Evolutionary conservation across 1,140 invertebrate genomes (phyloP), one percentile per base, ranked within the genome.

Genomic region (Hetaerina americana): DNA sequence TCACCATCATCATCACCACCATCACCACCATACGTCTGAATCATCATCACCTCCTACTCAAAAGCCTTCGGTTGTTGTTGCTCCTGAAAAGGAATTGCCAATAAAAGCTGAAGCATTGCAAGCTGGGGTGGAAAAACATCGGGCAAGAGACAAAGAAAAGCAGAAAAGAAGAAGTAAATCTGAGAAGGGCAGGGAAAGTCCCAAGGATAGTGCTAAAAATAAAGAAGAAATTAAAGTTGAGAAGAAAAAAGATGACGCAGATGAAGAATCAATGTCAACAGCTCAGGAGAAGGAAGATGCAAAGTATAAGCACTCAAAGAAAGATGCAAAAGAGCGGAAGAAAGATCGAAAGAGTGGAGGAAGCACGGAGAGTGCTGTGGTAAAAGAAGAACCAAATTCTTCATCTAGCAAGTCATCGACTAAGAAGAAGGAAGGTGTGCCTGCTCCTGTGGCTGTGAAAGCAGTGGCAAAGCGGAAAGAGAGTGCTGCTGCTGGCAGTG

Each of bases 91-190:
- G 22, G 40, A 57, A 57, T 12, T 57, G 15, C 40, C 40, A 18
- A 12, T n/a, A 57, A 57, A 57, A n/a, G 22, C 10, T 57, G 40
- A 57, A 57, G 40, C 22, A 10, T 18, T 57, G 40, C 40, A 57
- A 57, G 22, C 40, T 18, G 40, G 40, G 22, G 22, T 57, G 15
- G 40, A 57, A 12, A 57, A n/a, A 12, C 26, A 69, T 69, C 26
- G 26, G n/a, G 26, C 28, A 18, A 69, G 28, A 28, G 68, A 69
- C 22, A 28, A 57, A 12, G 40, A 57, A n/a, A 57, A 57, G 40
- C 76, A 78, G 49, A 80, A 82, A 72, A 83, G 84, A 68, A 84
- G 83, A 76, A 80, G 81, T 57, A 80, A 84, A 77, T 84, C 82
- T 68, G 84, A 85, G 2, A 57, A 57, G 22, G 40, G 40, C 71